Percentiles rank a stretch among this genome's conserved stretches.
Evolutionary conservation across 2,888 invertebrate species (phyloP).

Genomic region (Lobophora halterata): DNA sequence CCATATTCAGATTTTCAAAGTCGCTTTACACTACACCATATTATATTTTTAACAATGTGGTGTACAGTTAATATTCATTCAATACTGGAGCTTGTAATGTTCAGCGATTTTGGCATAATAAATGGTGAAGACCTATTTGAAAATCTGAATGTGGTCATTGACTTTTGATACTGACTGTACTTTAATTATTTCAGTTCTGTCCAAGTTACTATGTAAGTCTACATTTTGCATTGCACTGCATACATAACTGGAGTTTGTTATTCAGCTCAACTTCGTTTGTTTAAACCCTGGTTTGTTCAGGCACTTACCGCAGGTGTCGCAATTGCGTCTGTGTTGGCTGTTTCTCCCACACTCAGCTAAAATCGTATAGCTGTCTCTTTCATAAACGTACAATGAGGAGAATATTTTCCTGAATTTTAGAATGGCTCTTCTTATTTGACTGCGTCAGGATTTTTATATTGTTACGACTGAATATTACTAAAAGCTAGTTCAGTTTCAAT

Average conservation of each 20-base stretch:
- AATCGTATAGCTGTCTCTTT: constrained; percentile 11
- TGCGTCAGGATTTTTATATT: neutral
- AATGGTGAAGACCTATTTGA: too few relatives aligned
- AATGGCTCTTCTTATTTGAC: constrained; percentile 6
- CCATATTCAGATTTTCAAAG: too few relatives aligned
- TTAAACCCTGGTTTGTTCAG: constrained; percentile 29
- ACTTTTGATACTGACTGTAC: too few relatives aligned
- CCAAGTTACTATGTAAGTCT: too few relatives aligned
- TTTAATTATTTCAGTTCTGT: neutral
- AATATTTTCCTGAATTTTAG: constrained; percentile 9
- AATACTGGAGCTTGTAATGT: too few relatives aligned
- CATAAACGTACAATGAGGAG: constrained; percentile 5
- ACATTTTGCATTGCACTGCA: constrained; percentile 6
- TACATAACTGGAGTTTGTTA: constrained; percentile 14
- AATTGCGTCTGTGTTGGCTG: constrained; percentile 8
- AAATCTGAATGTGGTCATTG: too few relatives aligned
- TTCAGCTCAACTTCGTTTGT: constrained; percentile 18
- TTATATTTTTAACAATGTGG: too few relatives aligned
- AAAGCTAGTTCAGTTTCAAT: too few relatives aligned
- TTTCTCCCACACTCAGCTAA: constrained; percentile 17
- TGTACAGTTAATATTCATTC: too few relatives aligned
- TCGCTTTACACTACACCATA: too few relatives aligned
- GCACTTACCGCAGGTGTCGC: constrained; percentile 30
- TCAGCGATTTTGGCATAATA: too few relatives aligned
- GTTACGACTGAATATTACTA: too few relatives aligned